Evolutionary conservation across 2,113 vertebrate genomes (phyloP), one percentile per base, ranked within the genome.

Genomic region (Camelus bactrianus): DNA sequence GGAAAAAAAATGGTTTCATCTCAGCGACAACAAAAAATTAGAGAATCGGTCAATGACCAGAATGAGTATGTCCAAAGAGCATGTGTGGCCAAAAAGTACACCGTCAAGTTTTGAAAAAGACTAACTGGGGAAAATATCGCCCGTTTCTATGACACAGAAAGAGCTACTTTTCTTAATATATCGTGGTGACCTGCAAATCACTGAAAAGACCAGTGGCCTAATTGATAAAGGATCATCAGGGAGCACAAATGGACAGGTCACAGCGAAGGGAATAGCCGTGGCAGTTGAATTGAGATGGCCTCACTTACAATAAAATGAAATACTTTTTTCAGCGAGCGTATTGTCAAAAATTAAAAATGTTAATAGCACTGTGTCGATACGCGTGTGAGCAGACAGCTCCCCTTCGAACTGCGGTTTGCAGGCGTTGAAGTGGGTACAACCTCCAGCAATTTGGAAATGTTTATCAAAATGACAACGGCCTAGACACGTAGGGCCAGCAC

Each of bases 211-310:
- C 35, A 48, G 0, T 70, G 30, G 12, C 32, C 35, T 93, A 46
- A 56, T 1, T 81, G 77, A 30, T 56, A 67, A 87, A 22, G 30
- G 54, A 32, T 72, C 30, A 48, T 52, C 8, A 3, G 75, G 54
- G 50, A n/a, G n/a, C 11, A 15, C 2, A n/a, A 5, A 30, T 26
- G 56, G 17, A 60, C 22, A 56, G 15, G 76, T 82, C 22, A 87
- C 82, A 32, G 70, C 42, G 65, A 58, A 73, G 19, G 70, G 26
- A 54, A 8, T 64, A 20, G 17, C n/a, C 24, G 28, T 13, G 20
- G 26, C 7, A 38, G 69, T 38, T 5, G 4, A 3, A 13, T 0
- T 0, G 22, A 35, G 77, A 0, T 54, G n/a, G 19, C 69, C 20
- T 89, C 79, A 8, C n/a, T 28, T 5, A 6, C 0, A 6, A 17